Evolutionary conservation across 2,113 vertebrate species (phyloP).

Genomic region (Xiphophorus couchianus): DNA sequence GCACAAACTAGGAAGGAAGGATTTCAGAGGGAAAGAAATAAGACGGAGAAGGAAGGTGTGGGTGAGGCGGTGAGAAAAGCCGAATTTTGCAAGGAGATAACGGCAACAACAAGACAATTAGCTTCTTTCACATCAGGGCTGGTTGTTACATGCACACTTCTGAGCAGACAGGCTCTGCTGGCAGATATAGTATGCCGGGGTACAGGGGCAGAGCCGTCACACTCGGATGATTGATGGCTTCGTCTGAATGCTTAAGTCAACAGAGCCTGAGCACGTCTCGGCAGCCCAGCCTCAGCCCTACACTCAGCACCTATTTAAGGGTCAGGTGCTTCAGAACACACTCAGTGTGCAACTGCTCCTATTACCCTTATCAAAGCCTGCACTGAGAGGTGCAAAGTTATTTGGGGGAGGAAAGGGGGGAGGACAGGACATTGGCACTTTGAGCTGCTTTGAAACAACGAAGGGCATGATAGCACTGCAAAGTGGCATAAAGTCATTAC

Average conservation of each 20-base stretch:
- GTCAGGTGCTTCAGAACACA: conserved; percentile 77
- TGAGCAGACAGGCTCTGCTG: conserved; percentile 56
- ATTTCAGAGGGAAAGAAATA: conserved; percentile 58
- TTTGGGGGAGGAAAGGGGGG: neutral
- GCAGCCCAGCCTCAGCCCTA: conserved; percentile 60
- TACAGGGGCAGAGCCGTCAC: conserved; percentile 77
- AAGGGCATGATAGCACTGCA: neutral
- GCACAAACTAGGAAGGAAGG: conserved; percentile 72
- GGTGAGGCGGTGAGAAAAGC: conserved; percentile 7
- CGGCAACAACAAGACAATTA: conserved; percentile 19
- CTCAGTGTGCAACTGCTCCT: conserved; percentile 55
- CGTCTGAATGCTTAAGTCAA: conserved; percentile 82
- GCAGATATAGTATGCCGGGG: conserved; percentile 71
- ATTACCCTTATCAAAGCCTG: conserved; percentile 77
- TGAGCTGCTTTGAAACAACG: neutral
- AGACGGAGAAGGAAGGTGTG: conserved; percentile 26
- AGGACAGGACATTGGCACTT: conserved; percentile 14
- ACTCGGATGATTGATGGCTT: conserved; percentile 80
- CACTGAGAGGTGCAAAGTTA: conserved; percentile 9
- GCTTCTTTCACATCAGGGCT: conserved; percentile 52
- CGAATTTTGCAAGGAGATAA: conserved; percentile 26
- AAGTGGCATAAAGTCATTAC: neutral
- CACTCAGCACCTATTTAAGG: conserved; percentile 78
- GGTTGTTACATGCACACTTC: conserved; percentile 70
- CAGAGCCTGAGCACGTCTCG: conserved; percentile 78